A percentile compares a stretch with the other conserved stretches of the same genome.
Conservation (phyloP, 2,888 invertebrate genomes). For the Bellardia bayeri region DNA sequence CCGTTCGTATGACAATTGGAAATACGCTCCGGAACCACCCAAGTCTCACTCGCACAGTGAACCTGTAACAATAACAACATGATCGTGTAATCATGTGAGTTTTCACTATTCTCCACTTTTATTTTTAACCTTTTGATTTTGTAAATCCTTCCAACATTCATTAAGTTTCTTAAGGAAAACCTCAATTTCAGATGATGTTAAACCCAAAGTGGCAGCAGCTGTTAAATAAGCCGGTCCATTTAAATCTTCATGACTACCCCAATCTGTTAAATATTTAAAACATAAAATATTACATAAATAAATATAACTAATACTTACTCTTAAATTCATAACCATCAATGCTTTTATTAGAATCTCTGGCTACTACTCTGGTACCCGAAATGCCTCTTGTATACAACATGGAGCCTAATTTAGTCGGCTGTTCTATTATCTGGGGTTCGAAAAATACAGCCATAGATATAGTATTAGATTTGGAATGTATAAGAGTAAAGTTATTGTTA, state of each 20-base stretch:
- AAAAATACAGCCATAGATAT: constrained; percentile 88
- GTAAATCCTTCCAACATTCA: constrained; percentile 80
- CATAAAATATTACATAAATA: not conserved
- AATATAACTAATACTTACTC: constrained; percentile 82
- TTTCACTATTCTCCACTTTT: not conserved
- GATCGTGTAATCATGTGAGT: not conserved
- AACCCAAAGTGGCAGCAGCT: constrained; percentile 89
- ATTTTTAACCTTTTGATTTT: constrained; percentile 18
- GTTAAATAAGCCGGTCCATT: constrained; percentile 87
- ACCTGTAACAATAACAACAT: not conserved
- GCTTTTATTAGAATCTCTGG: constrained; percentile 85
- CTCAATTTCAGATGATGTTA: constrained; percentile 88
- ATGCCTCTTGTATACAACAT: constrained; percentile 90
- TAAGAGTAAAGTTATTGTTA: constrained; percentile 85
- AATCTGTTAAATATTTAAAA: constrained; percentile 85
- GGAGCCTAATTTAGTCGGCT: constrained; percentile 86
- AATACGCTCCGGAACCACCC: too few relatives aligned
- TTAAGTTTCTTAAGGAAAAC: constrained; percentile 87
- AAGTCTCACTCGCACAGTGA: too few relatives aligned
- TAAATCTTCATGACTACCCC: constrained; percentile 88
- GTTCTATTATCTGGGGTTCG: constrained; percentile 77
- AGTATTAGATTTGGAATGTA: constrained; percentile 86
- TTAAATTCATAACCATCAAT: constrained; percentile 86
- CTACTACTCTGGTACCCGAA: constrained; percentile 89
- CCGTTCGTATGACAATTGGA: not conserved